Conservation (phyloP, 2,888 invertebrate species). For the Torymus auratus region DNA sequence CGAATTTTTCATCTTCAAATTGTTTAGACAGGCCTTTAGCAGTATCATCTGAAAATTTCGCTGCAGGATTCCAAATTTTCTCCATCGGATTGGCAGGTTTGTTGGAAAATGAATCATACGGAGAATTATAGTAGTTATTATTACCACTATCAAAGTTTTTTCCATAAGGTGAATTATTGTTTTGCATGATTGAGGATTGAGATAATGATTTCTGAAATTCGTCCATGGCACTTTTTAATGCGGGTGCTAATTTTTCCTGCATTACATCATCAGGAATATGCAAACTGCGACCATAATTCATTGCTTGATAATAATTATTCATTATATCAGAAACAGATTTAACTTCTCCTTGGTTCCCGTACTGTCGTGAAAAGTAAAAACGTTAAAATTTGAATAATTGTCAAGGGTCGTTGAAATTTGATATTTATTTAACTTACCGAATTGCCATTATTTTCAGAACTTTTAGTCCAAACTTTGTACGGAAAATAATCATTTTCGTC, state of each 20-base stretch:
- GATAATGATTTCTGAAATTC: slow-evolving; percentile 43
- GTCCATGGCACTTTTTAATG: slow-evolving; percentile 20
- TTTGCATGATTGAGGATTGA: slow-evolving; percentile 24
- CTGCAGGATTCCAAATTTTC: neutral
- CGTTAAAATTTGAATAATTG: neutral
- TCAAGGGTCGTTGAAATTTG: neutral
- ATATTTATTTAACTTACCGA: neutral
- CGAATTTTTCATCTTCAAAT: too few species aligned
- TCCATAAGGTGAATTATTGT: neutral
- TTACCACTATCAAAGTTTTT: neutral
- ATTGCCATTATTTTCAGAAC: slow-evolving; percentile 7
- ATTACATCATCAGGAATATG: slow-evolving; percentile 1
- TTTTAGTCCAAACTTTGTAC: neutral
- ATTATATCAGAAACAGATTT: slow-evolving; percentile 23
- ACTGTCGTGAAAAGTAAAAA: neutral
- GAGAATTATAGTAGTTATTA: neutral
- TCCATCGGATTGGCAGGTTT: neutral
- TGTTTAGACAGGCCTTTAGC: too few species aligned
- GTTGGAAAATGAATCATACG: too few species aligned
- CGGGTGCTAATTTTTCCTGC: neutral
- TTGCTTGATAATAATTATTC: slow-evolving; percentile 18
- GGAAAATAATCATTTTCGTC: slow-evolving; percentile 11
- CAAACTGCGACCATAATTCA: slow-evolving; percentile 8
- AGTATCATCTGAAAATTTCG: too few species aligned
- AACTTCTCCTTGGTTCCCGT: neutral